Percentiles rank a stretch among this genome's conserved stretches.
Evolutionary conservation across 1,140 invertebrate genomes (phyloP).

Genomic region (Cotesia typhae): DNA sequence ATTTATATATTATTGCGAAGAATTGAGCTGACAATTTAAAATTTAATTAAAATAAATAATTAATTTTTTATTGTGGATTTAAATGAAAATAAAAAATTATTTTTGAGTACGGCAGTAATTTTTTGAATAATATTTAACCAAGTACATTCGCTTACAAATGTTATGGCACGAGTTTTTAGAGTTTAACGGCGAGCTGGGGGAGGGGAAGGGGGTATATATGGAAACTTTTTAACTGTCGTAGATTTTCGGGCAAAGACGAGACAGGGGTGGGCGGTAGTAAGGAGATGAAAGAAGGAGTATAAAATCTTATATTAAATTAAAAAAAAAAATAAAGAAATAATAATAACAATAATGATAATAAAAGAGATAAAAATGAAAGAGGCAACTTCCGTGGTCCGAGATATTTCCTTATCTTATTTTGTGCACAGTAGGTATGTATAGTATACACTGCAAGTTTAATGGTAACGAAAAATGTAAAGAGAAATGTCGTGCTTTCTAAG

Average conservation of each 20-base stretch:
- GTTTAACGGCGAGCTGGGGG: neutral
- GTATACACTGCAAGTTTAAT: neutral
- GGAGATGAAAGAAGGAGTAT: neutral
- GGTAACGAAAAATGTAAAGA: constrained; percentile 27
- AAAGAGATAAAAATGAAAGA: neutral
- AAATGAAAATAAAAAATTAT: neutral
- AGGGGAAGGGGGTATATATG: neutral
- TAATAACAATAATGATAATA: neutral
- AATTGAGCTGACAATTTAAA: no score
- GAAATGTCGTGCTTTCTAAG: constrained; percentile 39
- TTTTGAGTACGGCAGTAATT: neutral
- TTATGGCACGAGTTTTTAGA: constrained; percentile 24
- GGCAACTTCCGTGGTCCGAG: constrained; percentile 8
- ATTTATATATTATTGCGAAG: no score
- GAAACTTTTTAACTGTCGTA: constrained; percentile 10
- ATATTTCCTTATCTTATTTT: constrained; percentile 22
- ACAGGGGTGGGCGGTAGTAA: neutral
- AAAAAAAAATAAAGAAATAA: neutral
- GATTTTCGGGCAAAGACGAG: constrained; percentile 21
- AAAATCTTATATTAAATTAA: neutral
- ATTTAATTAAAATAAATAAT: constrained; percentile 13
- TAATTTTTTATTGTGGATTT: constrained; percentile 1
- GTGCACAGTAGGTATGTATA: constrained; percentile 8
- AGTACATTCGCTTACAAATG: constrained; percentile 19
- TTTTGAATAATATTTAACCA: neutral